Evolutionary conservation across 2,797 vertebrate genomes (phyloP), one percentile per base, ranked within the genome.

Genomic region (Euphonia xanthogaster): DNA sequence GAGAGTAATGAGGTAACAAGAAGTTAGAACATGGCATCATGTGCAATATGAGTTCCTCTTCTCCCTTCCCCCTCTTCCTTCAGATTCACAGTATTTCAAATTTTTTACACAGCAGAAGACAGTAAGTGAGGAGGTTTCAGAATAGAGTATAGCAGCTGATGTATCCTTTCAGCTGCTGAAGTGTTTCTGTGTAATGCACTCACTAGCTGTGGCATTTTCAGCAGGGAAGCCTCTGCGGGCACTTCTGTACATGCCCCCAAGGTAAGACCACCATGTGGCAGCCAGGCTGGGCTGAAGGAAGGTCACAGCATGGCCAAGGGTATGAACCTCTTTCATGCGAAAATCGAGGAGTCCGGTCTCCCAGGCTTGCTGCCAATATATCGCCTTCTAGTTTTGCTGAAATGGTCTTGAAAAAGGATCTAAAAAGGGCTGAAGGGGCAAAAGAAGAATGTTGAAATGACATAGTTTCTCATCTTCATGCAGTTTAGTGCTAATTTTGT

Each of bases 401-500:
- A 92, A 54, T 30, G 16, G 68, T 96, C 67, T 92, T 89, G 87
- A 55, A 90, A 88, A 65, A 35, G 74, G 71, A 79, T 67, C 55
- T 86, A 65, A 84, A 94, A 95, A 91, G 73, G 86, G 48, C 87
- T 88, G 73, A 68, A 95, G 51, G 93, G 55, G 70, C 82, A 31
- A 63, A 84, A 76, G 76, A 88, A 88, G 79, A 93, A 93, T 86
- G 76, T 78, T 94, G 87, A 93, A 94, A 84, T 86, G 77, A 79
- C 91, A 92, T 61, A 84, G 70, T 82, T 95, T 91, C 79, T 91
- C 85, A 58, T 96, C 86, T 94, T 86, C 11, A 2, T 90, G 83
- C 76, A 82, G 88, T 97, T 94, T 51, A 88, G 63, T 88, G 70
- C 94, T 97, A 96, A 94, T 96, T 95, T 96, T 82, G 79, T 95